Percentiles rank a stretch among this genome's conserved stretches.
phyloP scores from a whole-genome alignment of 35 echinoderm and acorn worm species.

The Apostichopus parvimensis region DNA sequence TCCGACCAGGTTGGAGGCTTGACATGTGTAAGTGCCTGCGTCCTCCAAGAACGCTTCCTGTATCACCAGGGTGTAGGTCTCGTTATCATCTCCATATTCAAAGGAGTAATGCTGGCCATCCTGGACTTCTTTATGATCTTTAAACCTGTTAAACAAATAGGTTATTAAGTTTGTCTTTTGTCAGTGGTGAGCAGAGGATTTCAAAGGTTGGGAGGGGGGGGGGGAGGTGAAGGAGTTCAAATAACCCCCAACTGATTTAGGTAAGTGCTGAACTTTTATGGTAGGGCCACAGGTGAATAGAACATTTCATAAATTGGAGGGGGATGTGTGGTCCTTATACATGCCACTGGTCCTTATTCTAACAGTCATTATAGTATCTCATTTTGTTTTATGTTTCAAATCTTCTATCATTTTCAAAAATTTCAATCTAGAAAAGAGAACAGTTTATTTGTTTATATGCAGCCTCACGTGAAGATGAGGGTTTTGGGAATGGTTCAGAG shows the following conservation, averaged over 20 bases:
- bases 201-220: not conserved
- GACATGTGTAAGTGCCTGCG: constrained; percentile 90
- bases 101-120: constrained; percentile 87
- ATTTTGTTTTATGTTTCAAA: too few species aligned
- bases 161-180: not conserved
- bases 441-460: too few species aligned
- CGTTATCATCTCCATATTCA: constrained; percentile 88
- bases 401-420: too few species aligned
- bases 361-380: too few species aligned
- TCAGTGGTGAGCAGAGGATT: not conserved
- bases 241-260: not conserved
- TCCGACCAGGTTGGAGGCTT: constrained; percentile 86
- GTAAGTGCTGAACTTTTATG: too few species aligned
- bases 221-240: not conserved
- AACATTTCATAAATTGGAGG: too few species aligned
- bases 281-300: too few species aligned
- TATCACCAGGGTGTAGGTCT: constrained; percentile 83
- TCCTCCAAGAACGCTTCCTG: constrained; percentile 92
- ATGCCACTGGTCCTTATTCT: too few species aligned
- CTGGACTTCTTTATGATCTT: constrained; percentile 93
- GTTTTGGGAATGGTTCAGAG: too few species aligned
- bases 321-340: too few species aligned
- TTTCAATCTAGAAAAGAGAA: too few species aligned
- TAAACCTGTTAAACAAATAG: constrained; percentile 63
- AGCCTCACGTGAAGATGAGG: too few species aligned